Base-by-base conservation (phyloP, 2,113 vertebrate genomes). In the Cheilinus undulatus region DNA sequence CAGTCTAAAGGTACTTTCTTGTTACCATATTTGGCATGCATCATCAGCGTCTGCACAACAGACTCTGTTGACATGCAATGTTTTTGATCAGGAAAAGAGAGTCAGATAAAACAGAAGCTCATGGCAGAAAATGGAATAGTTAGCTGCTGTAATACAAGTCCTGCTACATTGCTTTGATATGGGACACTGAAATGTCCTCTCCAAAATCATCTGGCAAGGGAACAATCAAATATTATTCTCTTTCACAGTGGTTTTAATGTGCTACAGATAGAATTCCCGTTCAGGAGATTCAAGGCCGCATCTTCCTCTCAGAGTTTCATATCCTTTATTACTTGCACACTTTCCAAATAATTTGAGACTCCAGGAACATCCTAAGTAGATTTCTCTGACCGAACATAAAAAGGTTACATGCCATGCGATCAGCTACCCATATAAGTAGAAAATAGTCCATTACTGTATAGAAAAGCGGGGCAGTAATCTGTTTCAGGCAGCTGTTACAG, bases 131-230 rank as follows among this genome's bases (percentile, higher is more conserved):
- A 79, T 57, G 70, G 34, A 75, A 54, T 62, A 68, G 70, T 69
- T 80, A 86, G 78, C 70, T 74, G 52, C 69, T 70, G 72, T 86
- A 86, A 86, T 68, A 57, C 74, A 52, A 83, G 64, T 87, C 59
- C 24, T 76, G 76, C 72, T 73, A 71, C 62, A 67, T 28, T 61
- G 40, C 91, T 93, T 92, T 93, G 93, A 94, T 94, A 94, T 86
- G 59, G 81, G 83, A 92, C 91, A 84, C 52, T 91, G 67, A 80
- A 80, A 86, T 3, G 15, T 84, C 88, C 26, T 49, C 49, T 81
- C 61, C 69, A 83, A 84, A 92, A 85, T 88, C 77, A 85, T 75
- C 77, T 95, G 87, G 91, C 90, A 93, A 63, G 78, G 88, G 64
- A 94, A 92, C 87, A 93, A 87, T 89, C 90, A 81, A 76, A 81